Conservation (phyloP, 2,113 vertebrate genomes). For the rat (Rattus norvegicus) region DNA sequence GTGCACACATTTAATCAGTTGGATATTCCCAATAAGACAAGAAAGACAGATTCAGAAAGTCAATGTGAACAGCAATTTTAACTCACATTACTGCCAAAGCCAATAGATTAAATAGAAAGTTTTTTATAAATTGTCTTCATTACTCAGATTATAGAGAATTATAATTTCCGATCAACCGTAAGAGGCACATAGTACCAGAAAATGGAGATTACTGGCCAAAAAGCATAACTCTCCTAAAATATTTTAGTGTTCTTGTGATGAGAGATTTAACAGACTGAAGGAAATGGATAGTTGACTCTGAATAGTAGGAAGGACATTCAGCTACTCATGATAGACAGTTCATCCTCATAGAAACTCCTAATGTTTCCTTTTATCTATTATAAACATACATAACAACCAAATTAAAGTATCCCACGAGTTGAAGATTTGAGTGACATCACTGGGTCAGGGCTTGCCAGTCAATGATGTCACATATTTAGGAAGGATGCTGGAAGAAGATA, state of each 20-base stretch:
- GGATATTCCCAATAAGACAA: not conserved
- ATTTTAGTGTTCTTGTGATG: not conserved
- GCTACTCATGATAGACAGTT: not conserved
- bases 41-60: not conserved
- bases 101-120: not conserved
- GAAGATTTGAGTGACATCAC: not conserved
- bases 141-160: no score
- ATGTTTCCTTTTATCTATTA: not conserved
- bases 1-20: not conserved
- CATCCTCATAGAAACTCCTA: not conserved
- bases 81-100: not conserved
- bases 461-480: not conserved
- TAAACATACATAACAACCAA: no score
- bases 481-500: not conserved
- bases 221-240: fast-evolving
- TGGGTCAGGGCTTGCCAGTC: not conserved
- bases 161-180: not conserved
- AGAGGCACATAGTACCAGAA: not conserved
- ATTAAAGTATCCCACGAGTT: not conserved
- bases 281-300: not conserved
- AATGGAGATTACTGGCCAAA: not conserved
- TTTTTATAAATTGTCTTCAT: not conserved
- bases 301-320: not conserved
- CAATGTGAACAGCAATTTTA: not conserved
- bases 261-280: not conserved